Conservation (phyloP, 2,797 vertebrate genomes). For the Enteromius thamalakanensis region DNA sequence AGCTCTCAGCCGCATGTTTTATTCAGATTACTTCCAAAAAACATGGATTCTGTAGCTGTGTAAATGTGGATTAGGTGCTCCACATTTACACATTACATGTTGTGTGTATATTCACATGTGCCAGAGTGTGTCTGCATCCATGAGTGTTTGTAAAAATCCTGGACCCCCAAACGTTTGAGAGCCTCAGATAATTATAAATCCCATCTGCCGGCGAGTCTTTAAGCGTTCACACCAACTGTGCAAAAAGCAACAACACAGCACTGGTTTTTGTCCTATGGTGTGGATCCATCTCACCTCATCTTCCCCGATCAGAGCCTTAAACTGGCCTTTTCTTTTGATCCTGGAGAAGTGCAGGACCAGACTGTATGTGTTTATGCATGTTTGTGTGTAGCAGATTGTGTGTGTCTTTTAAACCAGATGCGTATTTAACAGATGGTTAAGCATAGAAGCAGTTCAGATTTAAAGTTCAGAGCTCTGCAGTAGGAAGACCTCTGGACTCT, state of each 20-base stretch:
- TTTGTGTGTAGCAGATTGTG: conserved; percentile 3
- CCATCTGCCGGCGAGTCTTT: conserved; percentile 34
- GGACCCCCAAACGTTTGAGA: conserved; percentile 25
- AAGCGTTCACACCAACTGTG: conserved; percentile 13
- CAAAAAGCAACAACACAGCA: conserved; percentile 13
- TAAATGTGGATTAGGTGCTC: conserved; percentile 14
- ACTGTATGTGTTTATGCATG: neutral
- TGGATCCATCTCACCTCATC: conserved; percentile 15
- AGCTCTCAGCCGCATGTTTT: neutral
- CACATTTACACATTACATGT: too few relatives aligned
- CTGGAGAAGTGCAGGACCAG: neutral
- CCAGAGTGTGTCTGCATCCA: conserved; percentile 17
- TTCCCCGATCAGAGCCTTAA: neutral
- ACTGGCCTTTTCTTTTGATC: neutral
- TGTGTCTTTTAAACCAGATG: conserved; percentile 23
- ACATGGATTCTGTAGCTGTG: neutral
- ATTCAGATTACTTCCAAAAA: neutral
- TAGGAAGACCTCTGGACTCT: neutral
- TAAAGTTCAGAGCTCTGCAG: conserved; percentile 4
- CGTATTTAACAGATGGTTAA: conserved; percentile 22
- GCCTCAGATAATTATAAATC: conserved; percentile 36
- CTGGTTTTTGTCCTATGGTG: conserved; percentile 2
- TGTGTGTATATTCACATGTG: conserved; percentile 40
- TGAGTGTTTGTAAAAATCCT: conserved; percentile 28
- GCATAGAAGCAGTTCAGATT: conserved; percentile 4